phyloP scores from a whole-genome alignment of 2,113 vertebrate species.

The Notiomystis cincta region DNA sequence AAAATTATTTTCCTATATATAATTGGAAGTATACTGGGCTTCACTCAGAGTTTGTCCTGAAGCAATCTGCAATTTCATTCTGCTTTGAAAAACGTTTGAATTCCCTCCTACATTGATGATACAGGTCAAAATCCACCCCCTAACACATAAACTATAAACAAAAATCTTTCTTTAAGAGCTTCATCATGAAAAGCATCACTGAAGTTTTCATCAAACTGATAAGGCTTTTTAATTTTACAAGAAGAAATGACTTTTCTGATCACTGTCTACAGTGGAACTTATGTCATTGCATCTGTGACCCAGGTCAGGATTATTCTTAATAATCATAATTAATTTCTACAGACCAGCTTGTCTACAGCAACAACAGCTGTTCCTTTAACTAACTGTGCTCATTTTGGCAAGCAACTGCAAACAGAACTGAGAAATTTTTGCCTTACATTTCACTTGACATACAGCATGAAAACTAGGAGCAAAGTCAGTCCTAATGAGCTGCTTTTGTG shows the following conservation, averaged over 20 bases:
- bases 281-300: conserved; percentile 20
- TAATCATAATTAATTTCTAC: conserved; percentile 71
- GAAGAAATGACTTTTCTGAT: conserved; percentile 23
- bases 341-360: conserved; percentile 57
- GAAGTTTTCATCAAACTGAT: not conserved
- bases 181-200: not conserved
- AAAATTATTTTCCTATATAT: not conserved
- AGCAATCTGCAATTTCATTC: not conserved
- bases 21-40: not conserved
- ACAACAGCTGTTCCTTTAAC: conserved; percentile 64
- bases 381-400: conserved; percentile 46
- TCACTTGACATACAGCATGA: not conserved
- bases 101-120: not conserved
- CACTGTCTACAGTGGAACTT: not conserved
- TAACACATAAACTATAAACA: not conserved
- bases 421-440: conserved; percentile 18
- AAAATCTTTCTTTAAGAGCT: not conserved
- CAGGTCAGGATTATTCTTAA: conserved; percentile 64
- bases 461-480: conserved; percentile 11
- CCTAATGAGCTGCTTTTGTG: not conserved
- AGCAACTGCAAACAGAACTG: not conserved
- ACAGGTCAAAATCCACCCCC: not conserved
- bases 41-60: not conserved
- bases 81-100: not conserved
- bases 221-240: not conserved